These are phyloP conservation scores for Catostylus mosaicus DNA, from an alignment of 30 jellyfish, hydroid and myxozoan genomes.

Conservation along the genomic window DNA sequence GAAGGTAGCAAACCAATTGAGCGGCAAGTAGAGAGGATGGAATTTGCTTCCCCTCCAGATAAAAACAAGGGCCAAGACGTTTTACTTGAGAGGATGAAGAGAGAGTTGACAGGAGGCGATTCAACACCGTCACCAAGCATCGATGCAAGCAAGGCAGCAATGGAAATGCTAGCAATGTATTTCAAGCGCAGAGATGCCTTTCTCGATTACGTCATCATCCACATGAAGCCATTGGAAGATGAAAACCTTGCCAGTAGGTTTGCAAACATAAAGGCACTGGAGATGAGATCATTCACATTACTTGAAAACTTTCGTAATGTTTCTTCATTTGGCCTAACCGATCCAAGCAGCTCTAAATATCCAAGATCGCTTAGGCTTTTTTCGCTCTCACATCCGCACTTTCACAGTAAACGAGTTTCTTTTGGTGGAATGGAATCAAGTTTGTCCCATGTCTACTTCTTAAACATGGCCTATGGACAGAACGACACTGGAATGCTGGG, in stretches of 20 bases:
- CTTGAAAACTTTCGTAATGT: slow-evolving; percentile 23
- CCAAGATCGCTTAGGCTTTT: slow-evolving; percentile 18
- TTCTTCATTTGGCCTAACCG: slow-evolving; percentile 6
- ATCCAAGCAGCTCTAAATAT: slow-evolving; percentile 23
- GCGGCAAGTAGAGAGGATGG: background rate
- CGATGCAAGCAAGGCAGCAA: background rate
- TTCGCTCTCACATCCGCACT: slow-evolving; percentile 20
- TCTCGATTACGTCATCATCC: background rate
- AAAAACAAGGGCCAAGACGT: slow-evolving; percentile 7
- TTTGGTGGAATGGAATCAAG: slow-evolving; percentile 33
- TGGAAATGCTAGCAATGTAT: slow-evolving; percentile 1
- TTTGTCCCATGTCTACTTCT: background rate
- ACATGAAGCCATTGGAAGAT: slow-evolving; percentile 15
- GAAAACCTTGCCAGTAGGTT: background rate
- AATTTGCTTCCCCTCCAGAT: slow-evolving; percentile 5
- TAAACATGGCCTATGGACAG: slow-evolving; percentile 22
- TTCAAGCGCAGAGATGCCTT: slow-evolving; percentile 14
- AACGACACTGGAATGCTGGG: slow-evolving; percentile 27
- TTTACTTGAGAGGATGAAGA: slow-evolving; percentile 3
- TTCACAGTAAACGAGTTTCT: slow-evolving; percentile 11
- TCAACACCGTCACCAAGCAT: background rate
- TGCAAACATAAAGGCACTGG: background rate
- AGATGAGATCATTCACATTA: background rate
- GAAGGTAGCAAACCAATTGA: background rate
- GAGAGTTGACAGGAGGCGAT: background rate